A percentile compares a stretch with the other conserved stretches of the same genome.
Conservation (phyloP, 2,888 invertebrate species). For the Drosophila rubida region DNA sequence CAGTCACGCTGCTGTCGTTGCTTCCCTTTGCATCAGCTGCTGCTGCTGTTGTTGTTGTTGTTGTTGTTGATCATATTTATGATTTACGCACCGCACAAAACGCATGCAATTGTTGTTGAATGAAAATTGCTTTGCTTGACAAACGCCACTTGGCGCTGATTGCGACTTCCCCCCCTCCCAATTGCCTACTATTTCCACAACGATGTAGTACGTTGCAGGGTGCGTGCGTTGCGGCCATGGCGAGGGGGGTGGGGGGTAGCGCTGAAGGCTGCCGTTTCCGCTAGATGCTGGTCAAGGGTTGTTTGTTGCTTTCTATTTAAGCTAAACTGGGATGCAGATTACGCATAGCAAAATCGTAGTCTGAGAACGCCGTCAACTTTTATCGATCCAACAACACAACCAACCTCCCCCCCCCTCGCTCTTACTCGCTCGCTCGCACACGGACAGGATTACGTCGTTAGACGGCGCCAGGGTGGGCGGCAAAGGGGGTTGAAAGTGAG, state of each 20-base stretch:
- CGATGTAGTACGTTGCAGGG: not conserved
- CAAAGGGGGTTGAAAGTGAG: constrained; percentile 21
- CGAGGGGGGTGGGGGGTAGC: not conserved
- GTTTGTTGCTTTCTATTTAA: constrained; percentile 19
- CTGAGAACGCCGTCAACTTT: constrained; percentile 41
- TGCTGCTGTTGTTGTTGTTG: constrained; percentile 21
- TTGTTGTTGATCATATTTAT: constrained; percentile 27
- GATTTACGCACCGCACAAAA: constrained; percentile 57
- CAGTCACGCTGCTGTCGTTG: not conserved
- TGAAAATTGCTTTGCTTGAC: constrained; percentile 65
- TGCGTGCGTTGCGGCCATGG: not conserved
- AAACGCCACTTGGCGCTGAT: constrained; percentile 54
- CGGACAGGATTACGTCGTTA: constrained; percentile 74
- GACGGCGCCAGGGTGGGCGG: constrained; percentile 67
- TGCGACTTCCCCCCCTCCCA: constrained; percentile 44
- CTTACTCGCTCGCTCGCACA: not conserved
- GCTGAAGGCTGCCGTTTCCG: constrained; percentile 35
- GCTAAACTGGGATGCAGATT: constrained; percentile 31
- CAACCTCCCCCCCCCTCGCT: not conserved
- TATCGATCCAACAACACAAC: constrained; percentile 73
- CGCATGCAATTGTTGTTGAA: constrained; percentile 43
- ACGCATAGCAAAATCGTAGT: not conserved
- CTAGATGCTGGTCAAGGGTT: constrained; percentile 53
- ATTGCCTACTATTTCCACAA: constrained; percentile 16
- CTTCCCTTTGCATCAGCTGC: not conserved